phyloP scores from a whole-genome alignment of 2,888 invertebrate genomes.

The Coecobrya sp. region DNA sequence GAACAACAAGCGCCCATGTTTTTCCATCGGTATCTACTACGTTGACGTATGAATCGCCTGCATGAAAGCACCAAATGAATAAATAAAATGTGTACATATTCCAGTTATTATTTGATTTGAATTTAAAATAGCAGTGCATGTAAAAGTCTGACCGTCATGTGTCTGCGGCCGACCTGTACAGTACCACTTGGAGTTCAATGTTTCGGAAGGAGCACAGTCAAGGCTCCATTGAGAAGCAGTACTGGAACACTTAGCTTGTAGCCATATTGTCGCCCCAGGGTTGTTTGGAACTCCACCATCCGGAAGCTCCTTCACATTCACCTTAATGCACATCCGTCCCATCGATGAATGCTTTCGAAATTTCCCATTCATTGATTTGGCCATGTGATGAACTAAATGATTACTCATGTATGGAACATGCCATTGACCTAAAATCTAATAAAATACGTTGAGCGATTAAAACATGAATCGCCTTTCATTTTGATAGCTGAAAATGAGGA shows the following conservation, averaged over 20 bases:
- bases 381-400: conserved; percentile 80
- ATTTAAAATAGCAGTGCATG: background rate
- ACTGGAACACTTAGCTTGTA: conserved; percentile 79
- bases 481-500: too few species aligned
- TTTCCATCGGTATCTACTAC: conserved; percentile 81
- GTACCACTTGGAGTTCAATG: conserved; percentile 78
- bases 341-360: conserved; percentile 70
- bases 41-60: conserved; percentile 80
- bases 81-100: background rate
- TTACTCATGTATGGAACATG: conserved; percentile 81
- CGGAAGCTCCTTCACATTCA: conserved; percentile 71
- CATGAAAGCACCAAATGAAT: conserved; percentile 7
- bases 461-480: background rate
- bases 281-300: conserved; percentile 36
- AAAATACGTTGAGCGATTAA: background rate
- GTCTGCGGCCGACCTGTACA: conserved; percentile 67
- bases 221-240: conserved; percentile 76
- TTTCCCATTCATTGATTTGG: conserved; percentile 79
- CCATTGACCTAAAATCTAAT: conserved; percentile 81
- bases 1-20: conserved; percentile 78
- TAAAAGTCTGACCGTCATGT: conserved; percentile 62
- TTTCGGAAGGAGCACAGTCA: conserved; percentile 68
- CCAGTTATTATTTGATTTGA: too few species aligned
- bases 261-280: conserved; percentile 73
- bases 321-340: conserved; percentile 77